Evolutionary conservation across 2,888 invertebrate species (phyloP).

Genomic region (Lithophane socia): DNA sequence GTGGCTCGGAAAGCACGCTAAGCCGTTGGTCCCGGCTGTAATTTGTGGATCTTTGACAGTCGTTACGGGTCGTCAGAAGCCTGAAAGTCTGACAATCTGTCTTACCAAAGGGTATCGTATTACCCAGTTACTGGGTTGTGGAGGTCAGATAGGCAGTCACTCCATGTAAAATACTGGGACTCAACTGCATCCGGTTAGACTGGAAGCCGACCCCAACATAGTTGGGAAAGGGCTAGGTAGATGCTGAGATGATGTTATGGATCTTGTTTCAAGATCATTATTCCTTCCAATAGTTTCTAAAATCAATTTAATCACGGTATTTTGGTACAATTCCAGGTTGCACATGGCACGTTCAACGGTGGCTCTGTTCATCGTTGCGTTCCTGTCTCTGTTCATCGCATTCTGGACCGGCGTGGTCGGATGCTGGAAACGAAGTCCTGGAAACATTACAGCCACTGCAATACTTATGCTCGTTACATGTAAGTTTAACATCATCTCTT

Average conservation of each 20-base stretch:
- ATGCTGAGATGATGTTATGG: background rate
- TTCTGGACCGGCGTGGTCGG: constrained; percentile 99
- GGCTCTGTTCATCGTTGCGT: constrained; percentile 97
- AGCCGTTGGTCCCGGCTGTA: too few species aligned
- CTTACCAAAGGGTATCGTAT: too few species aligned
- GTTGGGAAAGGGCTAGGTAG: too few species aligned
- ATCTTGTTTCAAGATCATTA: background rate
- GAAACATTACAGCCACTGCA: constrained; percentile 98
- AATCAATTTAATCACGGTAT: background rate
- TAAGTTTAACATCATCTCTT: constrained; percentile 83
- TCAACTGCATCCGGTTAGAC: too few species aligned
- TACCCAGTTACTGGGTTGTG: too few species aligned
- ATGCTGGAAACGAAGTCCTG: constrained; percentile 98
- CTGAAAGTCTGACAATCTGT: too few species aligned
- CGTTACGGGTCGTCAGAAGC: too few species aligned
- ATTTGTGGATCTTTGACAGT: too few species aligned
- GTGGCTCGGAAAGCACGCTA: too few species aligned
- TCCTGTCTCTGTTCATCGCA: constrained; percentile 97
- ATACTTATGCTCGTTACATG: constrained; percentile 97
- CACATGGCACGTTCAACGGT: constrained; percentile 98
- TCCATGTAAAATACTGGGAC: too few species aligned
- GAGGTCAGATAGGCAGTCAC: too few species aligned
- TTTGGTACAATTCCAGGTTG: constrained; percentile 85
- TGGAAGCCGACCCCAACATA: too few species aligned
- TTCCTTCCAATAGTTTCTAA: background rate